A percentile compares a stretch with the other conserved stretches of the same genome.
Conservation (phyloP, 2,113 vertebrate species). For the Motacilla tschutschensis region DNA sequence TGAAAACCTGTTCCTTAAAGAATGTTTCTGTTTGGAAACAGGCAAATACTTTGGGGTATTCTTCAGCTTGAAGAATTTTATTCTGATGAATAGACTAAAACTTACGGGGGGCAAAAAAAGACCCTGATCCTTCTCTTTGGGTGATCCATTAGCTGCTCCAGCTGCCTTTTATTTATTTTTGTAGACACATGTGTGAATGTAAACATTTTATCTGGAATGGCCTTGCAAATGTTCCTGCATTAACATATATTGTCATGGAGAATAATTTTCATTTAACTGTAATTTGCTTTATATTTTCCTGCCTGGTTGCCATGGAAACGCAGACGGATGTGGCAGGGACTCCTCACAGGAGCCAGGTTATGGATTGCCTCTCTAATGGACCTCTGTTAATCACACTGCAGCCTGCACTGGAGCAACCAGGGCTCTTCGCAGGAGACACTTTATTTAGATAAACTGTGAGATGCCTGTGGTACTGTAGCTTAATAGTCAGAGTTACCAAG, state of each 20-base stretch:
- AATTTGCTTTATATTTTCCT: slow-evolving; percentile 70
- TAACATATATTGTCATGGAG: slow-evolving; percentile 70
- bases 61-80: background rate
- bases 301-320: slow-evolving; percentile 67
- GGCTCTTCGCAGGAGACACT: background rate
- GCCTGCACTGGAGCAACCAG: background rate
- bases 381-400: slow-evolving; percentile 46
- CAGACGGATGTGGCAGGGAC: slow-evolving; percentile 42
- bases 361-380: slow-evolving; percentile 42
- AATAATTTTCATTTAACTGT: slow-evolving; percentile 72
- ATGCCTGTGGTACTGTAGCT: background rate
- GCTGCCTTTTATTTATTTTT: slow-evolving; percentile 35
- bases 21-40: background rate
- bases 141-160: slow-evolving; percentile 19
- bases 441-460: background rate
- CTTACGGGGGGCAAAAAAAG: background rate
- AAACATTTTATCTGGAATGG: slow-evolving; percentile 36
- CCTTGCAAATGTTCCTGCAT: slow-evolving; percentile 45
- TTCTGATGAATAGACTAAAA: background rate
- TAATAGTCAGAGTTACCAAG: background rate
- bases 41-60: background rate
- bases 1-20: background rate
- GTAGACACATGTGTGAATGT: slow-evolving; percentile 22
- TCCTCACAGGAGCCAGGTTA: slow-evolving; percentile 58
- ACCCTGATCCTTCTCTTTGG: background rate